phyloP scores from a whole-genome alignment of 2,888 invertebrate genomes.

The Oegoconia quadripuncta region DNA sequence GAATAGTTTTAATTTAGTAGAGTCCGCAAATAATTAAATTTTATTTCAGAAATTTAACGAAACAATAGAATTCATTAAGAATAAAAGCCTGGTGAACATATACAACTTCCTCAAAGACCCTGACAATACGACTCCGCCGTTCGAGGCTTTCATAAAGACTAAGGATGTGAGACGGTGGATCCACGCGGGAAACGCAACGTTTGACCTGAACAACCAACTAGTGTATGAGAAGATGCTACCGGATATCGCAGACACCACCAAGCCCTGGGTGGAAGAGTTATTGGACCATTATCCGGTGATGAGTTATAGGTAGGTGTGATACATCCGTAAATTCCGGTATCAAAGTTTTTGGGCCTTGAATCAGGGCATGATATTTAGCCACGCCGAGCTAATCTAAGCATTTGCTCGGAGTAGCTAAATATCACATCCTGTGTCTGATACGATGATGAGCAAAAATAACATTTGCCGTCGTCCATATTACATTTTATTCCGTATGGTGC shows the following conservation, averaged over 20 bases:
- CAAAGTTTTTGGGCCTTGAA: too few relatives aligned
- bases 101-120: constrained; percentile 40
- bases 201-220: constrained; percentile 41
- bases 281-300: constrained; percentile 82
- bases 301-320: constrained; percentile 77
- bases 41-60: constrained; percentile 46
- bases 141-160: constrained; percentile 37
- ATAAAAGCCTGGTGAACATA: constrained; percentile 36
- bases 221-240: constrained; percentile 81
- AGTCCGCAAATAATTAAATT: too few relatives aligned
- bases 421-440: too few relatives aligned
- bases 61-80: constrained; percentile 50
- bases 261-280: constrained; percentile 78
- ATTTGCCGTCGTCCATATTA: too few relatives aligned
- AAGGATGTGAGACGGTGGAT: constrained; percentile 64
- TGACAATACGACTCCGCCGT: constrained; percentile 14
- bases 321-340: too few relatives aligned
- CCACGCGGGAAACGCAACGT: constrained; percentile 55
- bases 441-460: too few relatives aligned
- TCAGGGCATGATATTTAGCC: too few relatives aligned
- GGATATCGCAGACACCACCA: constrained; percentile 85
- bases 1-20: too few relatives aligned
- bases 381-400: too few relatives aligned
- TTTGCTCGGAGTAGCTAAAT: too few relatives aligned
- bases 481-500: too few relatives aligned